phyloP scores from a whole-genome alignment of 1,140 invertebrate genomes.

The Panagrolaimus sp. region DNA sequence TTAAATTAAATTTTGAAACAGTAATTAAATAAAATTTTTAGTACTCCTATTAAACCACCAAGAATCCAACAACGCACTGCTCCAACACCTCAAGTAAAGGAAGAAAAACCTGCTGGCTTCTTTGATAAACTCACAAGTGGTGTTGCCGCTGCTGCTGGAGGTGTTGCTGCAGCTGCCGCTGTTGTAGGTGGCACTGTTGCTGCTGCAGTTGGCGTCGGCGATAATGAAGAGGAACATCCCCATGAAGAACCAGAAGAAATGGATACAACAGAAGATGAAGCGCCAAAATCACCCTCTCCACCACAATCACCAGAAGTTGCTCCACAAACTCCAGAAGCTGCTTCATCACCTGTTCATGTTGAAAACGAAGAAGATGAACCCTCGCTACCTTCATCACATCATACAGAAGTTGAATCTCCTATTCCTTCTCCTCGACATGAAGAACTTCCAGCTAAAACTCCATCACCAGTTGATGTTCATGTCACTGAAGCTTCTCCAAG shows the following conservation, averaged over 20 bases:
- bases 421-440: neutral
- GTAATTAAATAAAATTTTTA: no score
- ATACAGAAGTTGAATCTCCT: neutral
- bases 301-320: neutral
- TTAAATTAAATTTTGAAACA: no score
- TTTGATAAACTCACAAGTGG: conserved; percentile 3
- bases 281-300: neutral
- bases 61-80: conserved; percentile 8
- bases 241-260: conserved; percentile 6
- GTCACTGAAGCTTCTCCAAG: conserved; percentile 9
- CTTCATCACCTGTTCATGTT: neutral
- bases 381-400: neutral
- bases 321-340: neutral
- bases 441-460: conserved; percentile 1
- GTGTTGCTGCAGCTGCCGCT: conserved; percentile 17
- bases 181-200: conserved; percentile 14
- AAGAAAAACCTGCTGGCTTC: no score
- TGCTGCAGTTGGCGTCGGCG: neutral
- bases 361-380: neutral
- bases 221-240: neutral
- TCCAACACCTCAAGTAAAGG: conserved; percentile 3
- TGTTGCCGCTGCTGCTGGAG: conserved; percentile 18
- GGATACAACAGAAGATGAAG: neutral
- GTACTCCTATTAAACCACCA: neutral
- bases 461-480: neutral